A percentile compares a stretch with the other conserved stretches of the same genome.
Evolutionary conservation across 1,140 invertebrate species (phyloP).

Genomic region (Diabrotica virgifera): DNA sequence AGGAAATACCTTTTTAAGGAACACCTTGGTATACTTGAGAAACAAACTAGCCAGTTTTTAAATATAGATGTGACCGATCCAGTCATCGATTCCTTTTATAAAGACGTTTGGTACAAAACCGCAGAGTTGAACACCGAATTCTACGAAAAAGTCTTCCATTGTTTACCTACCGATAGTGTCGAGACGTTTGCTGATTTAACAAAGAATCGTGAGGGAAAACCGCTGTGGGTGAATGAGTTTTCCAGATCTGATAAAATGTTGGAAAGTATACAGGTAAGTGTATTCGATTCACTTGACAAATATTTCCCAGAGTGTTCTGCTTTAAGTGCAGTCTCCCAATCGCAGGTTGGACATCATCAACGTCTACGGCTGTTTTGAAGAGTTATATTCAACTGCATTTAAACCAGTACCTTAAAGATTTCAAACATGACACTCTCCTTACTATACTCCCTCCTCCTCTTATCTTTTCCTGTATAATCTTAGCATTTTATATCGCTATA

Average conservation of each 20-base stretch:
- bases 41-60: slow-evolving; percentile 46
- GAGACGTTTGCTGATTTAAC: slow-evolving; percentile 71
- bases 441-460: no score
- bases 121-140: slow-evolving; percentile 80
- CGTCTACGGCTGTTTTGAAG: no score
- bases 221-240: slow-evolving; percentile 66
- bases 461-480: no score
- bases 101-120: slow-evolving; percentile 72
- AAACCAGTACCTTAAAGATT: no score
- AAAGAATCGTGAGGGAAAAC: slow-evolving; percentile 65
- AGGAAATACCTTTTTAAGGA: slow-evolving; percentile 85
- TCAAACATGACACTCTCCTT: no score
- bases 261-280: slow-evolving; percentile 63
- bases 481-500: no score
- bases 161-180: slow-evolving; percentile 78
- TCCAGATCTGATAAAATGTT: slow-evolving; percentile 66
- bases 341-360: no score
- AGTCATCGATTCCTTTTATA: slow-evolving; percentile 71
- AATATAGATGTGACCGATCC: slow-evolving; percentile 70
- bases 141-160: slow-evolving; percentile 85
- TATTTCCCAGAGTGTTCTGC: no score
- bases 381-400: no score
- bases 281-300: not conserved
- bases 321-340: no score
- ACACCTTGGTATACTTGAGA: slow-evolving; percentile 69